Evolutionary conservation across 2,113 vertebrate species (phyloP), one percentile per base, ranked within the genome.

Genomic region (Dipodomys merriami): DNA sequence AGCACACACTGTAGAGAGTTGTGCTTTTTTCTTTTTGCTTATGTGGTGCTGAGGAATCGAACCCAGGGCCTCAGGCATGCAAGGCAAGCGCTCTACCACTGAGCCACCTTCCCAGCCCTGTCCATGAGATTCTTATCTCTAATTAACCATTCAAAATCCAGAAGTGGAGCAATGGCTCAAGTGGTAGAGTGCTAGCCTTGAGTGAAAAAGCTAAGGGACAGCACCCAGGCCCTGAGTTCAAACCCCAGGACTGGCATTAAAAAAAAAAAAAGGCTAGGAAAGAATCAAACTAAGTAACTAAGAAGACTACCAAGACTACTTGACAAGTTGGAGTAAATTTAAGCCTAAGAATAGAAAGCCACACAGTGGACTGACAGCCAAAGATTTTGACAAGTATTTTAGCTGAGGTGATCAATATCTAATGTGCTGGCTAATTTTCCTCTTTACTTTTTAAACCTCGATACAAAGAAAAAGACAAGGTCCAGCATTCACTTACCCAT

Each of bases 401-500:
- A 53, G 46, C 33, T 64, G 20, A 89, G 22, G 44, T 2, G 5
- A 29, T 83, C 76, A 91, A 44, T 46, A 46, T 7, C 29, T 62
- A 57, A 57, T 68, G 35, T 81, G 82, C 29, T 46, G 78, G 29
- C 13, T 35, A 44, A 57, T 64, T 71, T 94, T 72, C 53, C 79
- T 29, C 57, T 90, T 82, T 69, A 49, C 72, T 91, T 92, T 86
- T 72, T 74, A 74, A 84, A 81, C 44, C 44, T 57, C 92, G 92
- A 15, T 35, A 68, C 49, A 57, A 87, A 77, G 39, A 60, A 68
- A 35, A 16, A 87, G 69, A 53, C 6, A 25, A 25, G 53, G 39
- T 15, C n/a, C 65, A 79, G 80, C 73, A 81, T 62, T 80, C 86
- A 98, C 98, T 98, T 98, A 99, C 99, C 99, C 99, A 67, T 99